Base-by-base conservation (phyloP, 2,888 invertebrate genomes). In the Aporophyla lueneburgensis region DNA sequence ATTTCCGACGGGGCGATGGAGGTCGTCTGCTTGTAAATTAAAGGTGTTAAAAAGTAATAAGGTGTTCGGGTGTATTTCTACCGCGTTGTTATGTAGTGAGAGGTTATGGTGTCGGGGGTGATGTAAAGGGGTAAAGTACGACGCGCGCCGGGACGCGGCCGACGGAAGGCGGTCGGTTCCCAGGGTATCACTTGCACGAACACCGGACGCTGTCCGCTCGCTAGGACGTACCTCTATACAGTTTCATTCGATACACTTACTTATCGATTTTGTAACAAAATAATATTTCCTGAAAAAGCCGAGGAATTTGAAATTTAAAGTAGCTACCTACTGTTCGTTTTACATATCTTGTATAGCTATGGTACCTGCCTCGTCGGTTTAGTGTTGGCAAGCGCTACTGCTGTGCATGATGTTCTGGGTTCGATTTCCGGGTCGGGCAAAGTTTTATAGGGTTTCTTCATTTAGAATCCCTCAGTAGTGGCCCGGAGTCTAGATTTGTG, bases 161-260 rank as follows among this genome's bases (percentile, higher is more conserved):
- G 91, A 91, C 96, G 96, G 95, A 95, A 95, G 95, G 91, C 93
- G 89, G 85, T 86, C 82, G 87, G 95, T 96, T 96, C 96, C 96
- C 96, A 96, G 95, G 93, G 95, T 96, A 95, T 96, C 96, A 90
- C 91, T 95, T 96, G 94, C 96, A 92, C 93, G 89, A 87, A 91
- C 92, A 93, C 96, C 96, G 96, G 96, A 96, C 94, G 95, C 93
- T 90, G 91, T 88, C 89, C 91, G 90, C 89, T 89, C 81, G 79
- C 82, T 81, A 76, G 83, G 81, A 79, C 74, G 75, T 83, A 74
- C 84, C 84, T 76, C 69, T 70, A 78, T 80, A 73, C 86, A 71
- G 71, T 82, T 66, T 73, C 12, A 74, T 66, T 84, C 87, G 86
- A 89, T 86, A 84, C 49, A 66, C 54, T 40, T 77, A 75, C 76